Evolutionary conservation across 2,113 vertebrate species (phyloP), one percentile per base, ranked within the genome.

Genomic region (Aix galericulata): DNA sequence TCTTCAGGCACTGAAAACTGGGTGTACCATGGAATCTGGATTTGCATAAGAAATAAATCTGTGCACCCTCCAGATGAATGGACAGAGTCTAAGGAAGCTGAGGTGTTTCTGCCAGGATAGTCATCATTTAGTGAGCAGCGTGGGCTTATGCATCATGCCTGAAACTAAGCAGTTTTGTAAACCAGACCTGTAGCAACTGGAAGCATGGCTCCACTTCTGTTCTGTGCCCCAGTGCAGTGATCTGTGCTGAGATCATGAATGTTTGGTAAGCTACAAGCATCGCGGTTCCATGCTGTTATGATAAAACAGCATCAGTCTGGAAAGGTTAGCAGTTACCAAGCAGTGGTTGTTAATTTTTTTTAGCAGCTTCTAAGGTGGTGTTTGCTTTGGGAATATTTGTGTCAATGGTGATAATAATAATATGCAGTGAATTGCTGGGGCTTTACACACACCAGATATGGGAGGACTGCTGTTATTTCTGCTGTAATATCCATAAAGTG

Each of bases 1-100:
- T 85, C 58, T 66, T n/a, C 48, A n/a, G 66, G 53, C 81, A 11
- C 27, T 32, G 46, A 0, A 0, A 4, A 17, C 29, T 1, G 0
- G 26, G 4, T 53, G 17, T 44, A 42, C 77, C 6, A 1, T 8
- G 9, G 42, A 36, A 27, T 13, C 53, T 92, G 74, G 38, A 3
- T 79, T 38, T 84, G 66, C 44, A 29, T 0, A 0, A 12, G 8
- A 15, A 40, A 17, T 22, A 2, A 26, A 0, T 53, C 44, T 55
- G 26, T 80, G 67, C 50, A 73, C 62, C 50, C 48, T 62, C 29
- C 75, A 42, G 44, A 17, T 71, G 82, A 7, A 4, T 38, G 46
- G 40, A 17, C 26, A 38, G 27, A 86, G 84, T 55, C 48, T 8
- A 0, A 20, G 40, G 4, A 21, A 55, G 34, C 40, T 26, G 34